Base-by-base conservation (phyloP, 2,888 invertebrate genomes). In the Parnassius glacialis region DNA sequence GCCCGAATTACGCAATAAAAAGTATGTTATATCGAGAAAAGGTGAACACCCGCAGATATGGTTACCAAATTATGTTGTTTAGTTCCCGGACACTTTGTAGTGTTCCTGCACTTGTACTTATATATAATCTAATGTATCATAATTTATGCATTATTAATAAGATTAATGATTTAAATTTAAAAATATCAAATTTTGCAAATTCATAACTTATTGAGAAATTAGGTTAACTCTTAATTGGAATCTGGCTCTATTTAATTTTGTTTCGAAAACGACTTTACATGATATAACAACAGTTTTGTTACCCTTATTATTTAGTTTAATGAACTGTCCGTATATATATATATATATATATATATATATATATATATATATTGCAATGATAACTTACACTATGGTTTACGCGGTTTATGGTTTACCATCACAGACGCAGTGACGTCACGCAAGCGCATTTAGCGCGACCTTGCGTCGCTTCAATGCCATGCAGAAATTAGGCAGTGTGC, bases 401-500 rank as follows among this genome's bases (percentile, higher is more conserved):
- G 61, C 52, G 59, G 45, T 52, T n/a, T n/a, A n/a, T n/a, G n/a
- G n/a, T n/a, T n/a, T n/a, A 44, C 47, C 52, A 45, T 68, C 70
- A 69, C 75, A 70, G 74, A 73, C 72, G 74, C 62, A 59, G 67
- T 89, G 87, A 89, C 87, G 89, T 89, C 88, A 87, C 70, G 71
- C 73, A 67, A 65, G 70, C 79, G 80, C 78, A 81, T 85, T 80
- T 82, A 81, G 81, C 72, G 67, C 69, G 76, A 85, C 90, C 90
- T 90, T 90, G 89, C 74, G 77, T 76, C 72, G 70, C 78, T 79
- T 81, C 90, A 89, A 87, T 90, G 90, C 88, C 88, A 83, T 79
- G 79, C 76, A 79, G 81, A 83, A 74, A 84, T 85, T 87, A 77
- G 85, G 78, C 79, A 70, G 74, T 64, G 61, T 65, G 61, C 67